A percentile compares a stretch with the other conserved stretches of the same genome.
phyloP scores from a whole-genome alignment of 2,113 vertebrate genomes.

The Lagopus leucura region DNA sequence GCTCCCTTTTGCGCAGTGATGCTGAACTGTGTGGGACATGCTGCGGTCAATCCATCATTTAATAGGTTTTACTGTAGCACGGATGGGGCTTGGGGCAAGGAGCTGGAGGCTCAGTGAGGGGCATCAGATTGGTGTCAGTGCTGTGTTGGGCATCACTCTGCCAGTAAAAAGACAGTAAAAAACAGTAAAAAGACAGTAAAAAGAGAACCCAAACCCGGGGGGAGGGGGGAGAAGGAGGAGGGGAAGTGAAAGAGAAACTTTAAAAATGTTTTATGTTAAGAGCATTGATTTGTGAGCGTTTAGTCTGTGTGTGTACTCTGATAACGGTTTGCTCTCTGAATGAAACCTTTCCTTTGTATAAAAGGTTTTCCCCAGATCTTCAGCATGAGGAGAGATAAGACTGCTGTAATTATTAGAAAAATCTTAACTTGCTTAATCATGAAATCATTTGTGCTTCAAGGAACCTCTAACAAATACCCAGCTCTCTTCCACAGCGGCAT shows the following conservation, averaged over 20 bases:
- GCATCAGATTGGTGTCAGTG: neutral
- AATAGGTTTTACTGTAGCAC: neutral
- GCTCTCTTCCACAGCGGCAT: neutral
- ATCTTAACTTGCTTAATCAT: constrained; percentile 11
- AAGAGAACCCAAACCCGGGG: neutral
- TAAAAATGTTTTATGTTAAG: neutral
- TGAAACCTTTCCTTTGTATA: constrained; percentile 1
- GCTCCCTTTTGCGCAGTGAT: neutral
- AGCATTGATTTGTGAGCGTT: constrained; percentile 30
- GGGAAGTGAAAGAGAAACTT: constrained; percentile 37
- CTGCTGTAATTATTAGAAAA: constrained; percentile 43
- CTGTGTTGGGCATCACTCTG: constrained; percentile 6
- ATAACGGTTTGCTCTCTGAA: constrained; percentile 1
- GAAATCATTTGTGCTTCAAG: constrained; percentile 21
- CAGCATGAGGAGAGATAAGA: neutral
- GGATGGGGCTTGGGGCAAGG: neutral
- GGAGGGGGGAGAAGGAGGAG: too few relatives aligned
- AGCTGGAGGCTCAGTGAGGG: neutral
- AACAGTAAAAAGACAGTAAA: too few relatives aligned
- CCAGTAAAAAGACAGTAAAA: neutral
- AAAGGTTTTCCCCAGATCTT: constrained; percentile 14
- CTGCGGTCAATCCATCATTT: neutral
- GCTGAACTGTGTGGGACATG: neutral
- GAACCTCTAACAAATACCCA: constrained; percentile 1
- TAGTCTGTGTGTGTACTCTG: neutral